These are phyloP conservation scores for Ennomos quercinarius DNA, from an alignment of 2,888 invertebrate genomes.

Conservation along the genomic window DNA sequence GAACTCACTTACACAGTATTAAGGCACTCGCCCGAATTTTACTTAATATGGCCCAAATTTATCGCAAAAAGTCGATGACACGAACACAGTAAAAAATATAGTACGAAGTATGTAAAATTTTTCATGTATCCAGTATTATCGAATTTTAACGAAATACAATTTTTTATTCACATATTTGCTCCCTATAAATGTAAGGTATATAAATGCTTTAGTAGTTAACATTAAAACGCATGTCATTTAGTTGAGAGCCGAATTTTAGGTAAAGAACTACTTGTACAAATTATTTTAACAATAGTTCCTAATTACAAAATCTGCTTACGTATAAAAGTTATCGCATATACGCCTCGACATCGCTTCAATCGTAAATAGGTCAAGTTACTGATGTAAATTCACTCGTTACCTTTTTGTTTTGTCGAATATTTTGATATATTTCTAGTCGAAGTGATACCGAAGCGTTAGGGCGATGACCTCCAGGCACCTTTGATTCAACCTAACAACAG, in stretches of 20 bases:
- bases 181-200: neutral
- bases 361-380: no score
- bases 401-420: no score
- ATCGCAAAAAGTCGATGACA: conserved; percentile 17
- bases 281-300: neutral
- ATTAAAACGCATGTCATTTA: neutral
- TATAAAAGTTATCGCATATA: conserved; percentile 4
- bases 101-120: no score
- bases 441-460: no score
- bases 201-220: neutral
- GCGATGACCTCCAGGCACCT: conserved; percentile 59
- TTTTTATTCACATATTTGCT: conserved; percentile 5
- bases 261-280: conserved; percentile 5
- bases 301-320: conserved; percentile 39
- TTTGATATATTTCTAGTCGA: no score
- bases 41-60: conserved; percentile 47
- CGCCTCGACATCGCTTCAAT: no score
- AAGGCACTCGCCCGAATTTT: conserved; percentile 66
- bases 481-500: conserved; percentile 70
- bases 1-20: conserved; percentile 62
- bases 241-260: conserved; percentile 2
- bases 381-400: no score
- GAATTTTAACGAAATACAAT: conserved; percentile 7
- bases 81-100: conserved; percentile 1
- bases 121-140: neutral